These are phyloP conservation scores for Hyperoplus lanceolatus DNA, from an alignment of 2,797 vertebrate species.

Conservation along the genomic window DNA sequence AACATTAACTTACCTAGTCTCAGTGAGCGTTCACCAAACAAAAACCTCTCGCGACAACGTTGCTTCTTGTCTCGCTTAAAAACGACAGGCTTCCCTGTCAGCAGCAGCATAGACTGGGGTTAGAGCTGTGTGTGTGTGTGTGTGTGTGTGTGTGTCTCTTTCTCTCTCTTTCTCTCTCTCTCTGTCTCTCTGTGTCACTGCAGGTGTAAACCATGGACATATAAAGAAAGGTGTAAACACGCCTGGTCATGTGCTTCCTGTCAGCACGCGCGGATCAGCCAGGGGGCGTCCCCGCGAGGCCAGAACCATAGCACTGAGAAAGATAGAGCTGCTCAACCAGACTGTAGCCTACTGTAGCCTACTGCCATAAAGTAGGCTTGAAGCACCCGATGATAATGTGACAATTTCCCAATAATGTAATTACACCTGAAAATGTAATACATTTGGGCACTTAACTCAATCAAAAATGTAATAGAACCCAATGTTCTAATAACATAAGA, in stretches of 20 bases:
- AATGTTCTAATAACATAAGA: no score
- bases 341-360: no score
- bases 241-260: slow-evolving; percentile 82
- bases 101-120: neutral
- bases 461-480: no score
- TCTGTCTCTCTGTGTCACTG: slow-evolving; percentile 10
- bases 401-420: no score
- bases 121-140: neutral
- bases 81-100: slow-evolving; percentile 3
- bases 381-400: no score
- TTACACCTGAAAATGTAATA: no score
- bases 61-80: neutral
- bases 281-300: slow-evolving; percentile 51
- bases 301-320: slow-evolving; percentile 10
- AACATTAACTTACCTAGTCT: slow-evolving; percentile 47
- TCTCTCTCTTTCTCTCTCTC: no score
- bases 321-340: slow-evolving; percentile 29
- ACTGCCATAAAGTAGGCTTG: no score
- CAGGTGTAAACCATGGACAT: slow-evolving; percentile 88
- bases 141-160: no score
- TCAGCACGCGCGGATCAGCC: slow-evolving; percentile 74
- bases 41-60: neutral
- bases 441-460: no score
- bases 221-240: slow-evolving; percentile 89
- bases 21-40: slow-evolving; percentile 1